These are phyloP conservation scores for Acrocephalus kingi DNA, from an alignment of 2,113 vertebrate species.

Conservation along the genomic window DNA sequence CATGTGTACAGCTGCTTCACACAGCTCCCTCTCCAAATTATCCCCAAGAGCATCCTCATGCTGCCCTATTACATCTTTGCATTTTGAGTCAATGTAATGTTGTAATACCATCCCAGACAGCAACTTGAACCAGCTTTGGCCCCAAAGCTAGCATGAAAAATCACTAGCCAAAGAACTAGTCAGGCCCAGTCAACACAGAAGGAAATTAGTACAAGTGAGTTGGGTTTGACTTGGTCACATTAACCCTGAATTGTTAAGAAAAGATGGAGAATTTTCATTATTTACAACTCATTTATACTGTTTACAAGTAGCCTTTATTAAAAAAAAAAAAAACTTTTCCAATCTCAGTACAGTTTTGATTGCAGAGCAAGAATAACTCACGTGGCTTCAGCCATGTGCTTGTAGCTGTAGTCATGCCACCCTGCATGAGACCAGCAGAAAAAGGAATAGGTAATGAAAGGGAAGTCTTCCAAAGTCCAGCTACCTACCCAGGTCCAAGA, in stretches of 20 bases:
- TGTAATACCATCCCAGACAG: neutral
- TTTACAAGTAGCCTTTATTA: neutral
- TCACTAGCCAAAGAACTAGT: neutral
- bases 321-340: neutral
- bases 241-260: neutral
- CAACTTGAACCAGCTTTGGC: neutral
- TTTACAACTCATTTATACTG: neutral
- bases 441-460: neutral
- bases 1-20: neutral
- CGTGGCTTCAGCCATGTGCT: neutral
- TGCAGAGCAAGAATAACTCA: neutral
- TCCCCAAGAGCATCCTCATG: neutral
- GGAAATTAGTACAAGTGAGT: neutral
- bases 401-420: neutral
- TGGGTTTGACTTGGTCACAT: neutral
- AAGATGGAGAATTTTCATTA: neutral
- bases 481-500: neutral
- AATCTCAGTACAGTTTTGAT: neutral
- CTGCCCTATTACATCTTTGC: neutral
- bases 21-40: neutral
- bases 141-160: neutral
- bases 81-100: neutral
- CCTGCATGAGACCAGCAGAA: neutral
- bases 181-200: neutral
- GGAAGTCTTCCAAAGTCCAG: constrained; percentile 20